Percentiles rank a stretch among this genome's conserved stretches.
phyloP scores from a whole-genome alignment of 2,113 vertebrate species.

The Bufo gargarizans region DNA sequence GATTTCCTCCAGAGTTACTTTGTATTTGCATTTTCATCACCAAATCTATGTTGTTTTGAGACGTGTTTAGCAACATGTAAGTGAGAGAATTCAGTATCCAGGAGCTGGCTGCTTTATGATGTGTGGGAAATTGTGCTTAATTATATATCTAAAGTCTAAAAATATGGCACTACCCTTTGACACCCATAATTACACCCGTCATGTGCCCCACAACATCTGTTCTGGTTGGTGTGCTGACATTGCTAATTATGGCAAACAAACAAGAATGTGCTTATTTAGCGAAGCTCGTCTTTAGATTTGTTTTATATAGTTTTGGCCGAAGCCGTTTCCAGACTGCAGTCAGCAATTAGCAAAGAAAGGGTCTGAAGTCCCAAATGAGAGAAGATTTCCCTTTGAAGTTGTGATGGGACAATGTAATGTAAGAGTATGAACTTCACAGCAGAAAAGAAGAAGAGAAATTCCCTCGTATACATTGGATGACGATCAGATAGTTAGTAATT shows the following conservation, averaged over 20 bases:
- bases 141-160: constrained; percentile 48
- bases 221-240: constrained; percentile 46
- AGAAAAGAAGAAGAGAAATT: background rate
- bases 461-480: background rate
- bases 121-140: constrained; percentile 48
- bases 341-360: constrained; percentile 16
- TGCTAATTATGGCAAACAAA: constrained; percentile 52
- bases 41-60: background rate
- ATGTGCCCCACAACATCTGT: constrained; percentile 40
- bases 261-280: constrained; percentile 48
- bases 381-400: constrained; percentile 17
- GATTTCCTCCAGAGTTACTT: no score
- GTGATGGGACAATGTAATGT: background rate
- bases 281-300: constrained; percentile 22
- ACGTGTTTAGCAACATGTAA: background rate
- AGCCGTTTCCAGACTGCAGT: constrained; percentile 25
- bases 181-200: constrained; percentile 52
- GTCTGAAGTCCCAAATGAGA: constrained; percentile 13
- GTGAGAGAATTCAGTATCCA: constrained; percentile 4
- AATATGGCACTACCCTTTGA: constrained; percentile 45
- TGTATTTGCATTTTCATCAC: no score
- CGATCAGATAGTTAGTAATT: background rate
- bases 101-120: constrained; percentile 24
- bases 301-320: constrained; percentile 37
- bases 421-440: background rate